Base-by-base conservation (phyloP, 2,888 invertebrate genomes). In the Dryobotodes eremita region DNA sequence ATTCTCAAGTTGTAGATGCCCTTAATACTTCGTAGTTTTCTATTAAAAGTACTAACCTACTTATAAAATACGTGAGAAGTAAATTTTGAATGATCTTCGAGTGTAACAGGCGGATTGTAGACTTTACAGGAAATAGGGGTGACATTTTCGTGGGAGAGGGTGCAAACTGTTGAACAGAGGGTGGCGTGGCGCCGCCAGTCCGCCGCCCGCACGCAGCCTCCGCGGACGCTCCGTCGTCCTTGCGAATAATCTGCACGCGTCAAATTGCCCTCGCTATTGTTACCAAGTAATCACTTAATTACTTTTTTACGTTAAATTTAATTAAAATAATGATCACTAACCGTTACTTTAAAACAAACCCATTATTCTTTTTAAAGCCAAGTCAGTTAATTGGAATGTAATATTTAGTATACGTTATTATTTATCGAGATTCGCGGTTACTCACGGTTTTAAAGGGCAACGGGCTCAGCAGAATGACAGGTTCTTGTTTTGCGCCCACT, bases 101-200 rank as follows among this genome's bases (percentile, higher is more conserved):
- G 70, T 72, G 84, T 83, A 89, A 86, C 81, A 86, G 79, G 83
- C 79, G 86, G 75, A 86, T 88, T 83, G 86, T 83, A 86, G 83
- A 74, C 82, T 83, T 86, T 89, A 86, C 83, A 91, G 88, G 88
- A 89, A 88, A 86, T 82, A 90, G 93, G 95, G 94, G 93, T 93
- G 92, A 88, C 90, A 89, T 90, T 90, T 90, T 80, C 74, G 81
- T 89, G 91, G 90, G 92, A 92, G 94, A 94, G 95, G 96, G 95
- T 95, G 95, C 94, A 94, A 96, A 95, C 96, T 96, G 96, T 96
- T 96, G 96, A 96, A 92, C 94, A 89, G 93, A 91, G 95, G 96
- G 95, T 94, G 95, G 92, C 86, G 88, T 85, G 95, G 93, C 96
- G 95, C 94, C 96, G 95, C 94, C 96, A 96, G 96, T 96, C 92